Evolutionary conservation across 2,888 invertebrate species (phyloP), one percentile per base, ranked within the genome.

Genomic region (Cremastinae sp.): DNA sequence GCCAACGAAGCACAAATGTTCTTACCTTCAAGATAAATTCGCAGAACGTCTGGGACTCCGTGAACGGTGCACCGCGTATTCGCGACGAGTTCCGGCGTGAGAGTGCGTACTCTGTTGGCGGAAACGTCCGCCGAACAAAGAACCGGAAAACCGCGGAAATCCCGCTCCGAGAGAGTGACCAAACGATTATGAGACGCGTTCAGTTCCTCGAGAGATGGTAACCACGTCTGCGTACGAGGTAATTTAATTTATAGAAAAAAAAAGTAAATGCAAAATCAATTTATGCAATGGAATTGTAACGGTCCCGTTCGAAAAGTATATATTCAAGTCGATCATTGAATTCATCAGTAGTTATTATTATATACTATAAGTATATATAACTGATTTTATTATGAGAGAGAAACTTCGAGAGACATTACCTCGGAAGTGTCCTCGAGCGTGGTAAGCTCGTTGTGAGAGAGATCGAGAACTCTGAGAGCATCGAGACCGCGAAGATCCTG

Each of bases 351-450:
- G n/a, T n/a, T n/a, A n/a, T n/a, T n/a, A n/a, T n/a, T n/a, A n/a
- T n/a, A n/a, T n/a, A n/a, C n/a, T n/a, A 47, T 47, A 14, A 16
- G 12, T 14, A 8, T 35, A 55, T 2, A 2, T 16, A 56, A 8
- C 5, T 14, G 35, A 9, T 35, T 28, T 14, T 20, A 28, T 20
- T 20, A 2, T 4, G n/a, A n/a, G n/a, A n/a, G n/a, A n/a, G n/a
- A 5, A 55, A 14, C 14, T 14, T 18, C 7, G 8, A 1, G 14
- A 37, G 8, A 18, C 20, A 12, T 14, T 90, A 96, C 96, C 93
- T 95, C 95, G 83, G 96, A 95, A 69, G 95, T 94, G 91, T 95
- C 95, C 87, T 95, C 95, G 70, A 96, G 90, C 1, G 95, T 94
- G 49, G 93, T 92, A 41, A 96, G 90, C 78, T 93, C 93, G 88